A percentile compares a stretch with the other conserved stretches of the same genome.
These are phyloP conservation scores for Haemorhous mexicanus DNA, from an alignment of 2,113 vertebrate species.

Conservation along the genomic window DNA sequence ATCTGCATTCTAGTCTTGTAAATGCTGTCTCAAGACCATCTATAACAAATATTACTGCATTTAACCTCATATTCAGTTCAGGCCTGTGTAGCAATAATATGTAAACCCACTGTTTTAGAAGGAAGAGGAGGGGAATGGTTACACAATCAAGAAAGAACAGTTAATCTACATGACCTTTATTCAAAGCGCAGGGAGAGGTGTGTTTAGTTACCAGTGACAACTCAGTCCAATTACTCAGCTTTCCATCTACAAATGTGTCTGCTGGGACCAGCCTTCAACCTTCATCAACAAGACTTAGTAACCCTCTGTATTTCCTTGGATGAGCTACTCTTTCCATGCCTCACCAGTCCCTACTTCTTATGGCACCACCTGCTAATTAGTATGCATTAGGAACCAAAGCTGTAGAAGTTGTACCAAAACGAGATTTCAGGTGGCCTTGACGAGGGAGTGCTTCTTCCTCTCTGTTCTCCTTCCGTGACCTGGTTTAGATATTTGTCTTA, in stretches of 20 bases:
- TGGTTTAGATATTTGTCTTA: neutral
- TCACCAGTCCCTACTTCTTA: neutral
- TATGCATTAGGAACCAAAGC: neutral
- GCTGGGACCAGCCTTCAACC: neutral
- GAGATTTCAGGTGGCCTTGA: neutral
- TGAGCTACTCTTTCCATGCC: neutral
- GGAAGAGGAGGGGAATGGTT: neutral
- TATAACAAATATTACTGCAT: neutral
- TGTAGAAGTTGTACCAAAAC: neutral
- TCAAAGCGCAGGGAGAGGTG: neutral
- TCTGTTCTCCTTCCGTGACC: neutral
- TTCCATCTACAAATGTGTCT: neutral
- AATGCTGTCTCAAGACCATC: neutral
- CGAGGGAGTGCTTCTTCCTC: fast-evolving
- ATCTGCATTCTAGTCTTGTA: neutral
- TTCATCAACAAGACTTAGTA: neutral
- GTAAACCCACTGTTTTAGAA: neutral
- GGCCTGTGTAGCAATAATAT: neutral
- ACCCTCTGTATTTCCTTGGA: neutral
- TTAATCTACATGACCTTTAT: neutral
- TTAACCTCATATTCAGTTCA: neutral
- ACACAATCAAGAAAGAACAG: neutral
- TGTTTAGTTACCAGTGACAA: neutral
- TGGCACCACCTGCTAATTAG: neutral
- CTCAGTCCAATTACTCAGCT: neutral